Evolutionary conservation across 1,140 invertebrate genomes (phyloP), one percentile per base, ranked within the genome.

Genomic region (Eciton burchellii): DNA sequence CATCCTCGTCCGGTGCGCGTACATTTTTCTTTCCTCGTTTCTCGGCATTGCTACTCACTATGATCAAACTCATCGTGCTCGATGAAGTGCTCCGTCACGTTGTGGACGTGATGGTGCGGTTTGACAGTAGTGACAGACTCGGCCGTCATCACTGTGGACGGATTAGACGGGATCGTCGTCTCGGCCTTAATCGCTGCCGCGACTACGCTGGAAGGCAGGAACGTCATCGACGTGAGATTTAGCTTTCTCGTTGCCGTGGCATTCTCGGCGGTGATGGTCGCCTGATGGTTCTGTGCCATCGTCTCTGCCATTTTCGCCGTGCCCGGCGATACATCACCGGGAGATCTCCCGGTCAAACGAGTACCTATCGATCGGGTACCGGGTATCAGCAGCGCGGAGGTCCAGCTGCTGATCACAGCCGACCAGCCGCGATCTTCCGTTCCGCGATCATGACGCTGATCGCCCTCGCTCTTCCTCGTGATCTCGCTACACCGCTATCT

Each of bases 11-110:
- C n/a, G n/a, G 43, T n/a, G 26, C 24, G 14, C 49, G 63, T 49
- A 41, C 16, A 56, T 2, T 19, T 19, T 16, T 49, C 29, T 19
- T 12, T 56, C 77, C 21, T 29, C n/a, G n/a, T n/a, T n/a, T n/a
- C n/a, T n/a, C n/a, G 19, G 68, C 6, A 68, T 26, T 54, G 71
- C 72, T 90, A 94, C 93, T 93, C 84, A 94, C 93, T 91, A 86
- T 94, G 92, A 87, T 94, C 93, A 73, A 94, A 89, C 71, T 93
- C 93, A 71, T 94, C 93, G 79, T 92, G 92, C 57, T 93, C 93
- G 35, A 84, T 86, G 60, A 92, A 88, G 82, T 92, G 90, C 35
- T 90, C 89, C 41, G 93, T 93, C 74, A 90, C 88, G 82, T 93
- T 94, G 89, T 92, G 90, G 85, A 90, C 84, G 84, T 92, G 92